These are phyloP conservation scores for Listronotus bonariensis DNA, from an alignment of 1,140 invertebrate genomes.

Conservation along the genomic window DNA sequence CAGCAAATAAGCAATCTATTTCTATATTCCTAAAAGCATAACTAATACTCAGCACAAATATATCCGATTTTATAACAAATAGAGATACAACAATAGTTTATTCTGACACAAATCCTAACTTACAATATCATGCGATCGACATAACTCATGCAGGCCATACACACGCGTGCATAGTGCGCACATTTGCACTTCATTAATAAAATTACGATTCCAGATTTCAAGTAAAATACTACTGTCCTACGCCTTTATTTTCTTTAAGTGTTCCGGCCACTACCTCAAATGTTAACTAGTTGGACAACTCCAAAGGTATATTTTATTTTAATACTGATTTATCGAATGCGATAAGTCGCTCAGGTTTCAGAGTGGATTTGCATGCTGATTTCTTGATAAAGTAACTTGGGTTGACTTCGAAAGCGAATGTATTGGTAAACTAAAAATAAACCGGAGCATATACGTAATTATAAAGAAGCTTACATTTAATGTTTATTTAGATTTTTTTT, in stretches of 20 bases:
- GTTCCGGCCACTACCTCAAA: constrained; percentile 31
- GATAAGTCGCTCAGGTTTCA: too few species aligned
- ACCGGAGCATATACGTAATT: too few species aligned
- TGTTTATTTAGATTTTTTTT: too few species aligned
- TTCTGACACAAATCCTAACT: constrained; percentile 20
- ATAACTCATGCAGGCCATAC: constrained; percentile 26
- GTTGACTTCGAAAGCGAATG: too few species aligned
- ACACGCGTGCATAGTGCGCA: constrained; percentile 32
- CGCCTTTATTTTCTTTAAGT: constrained; percentile 28
- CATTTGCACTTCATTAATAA: constrained; percentile 40
- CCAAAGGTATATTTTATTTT: constrained; percentile 29
- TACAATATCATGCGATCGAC: constrained; percentile 24
- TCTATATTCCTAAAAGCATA: too few species aligned
- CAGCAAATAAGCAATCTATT: too few species aligned
- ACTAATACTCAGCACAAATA: too few species aligned
- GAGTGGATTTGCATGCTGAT: too few species aligned
- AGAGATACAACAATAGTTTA: constrained; percentile 21
- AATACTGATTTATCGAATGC: constrained; percentile 20
- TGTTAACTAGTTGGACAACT: constrained; percentile 26
- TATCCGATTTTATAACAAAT: not conserved
- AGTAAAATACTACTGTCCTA: constrained; percentile 29
- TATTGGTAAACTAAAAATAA: too few species aligned
- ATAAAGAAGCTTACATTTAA: too few species aligned
- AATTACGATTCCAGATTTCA: constrained; percentile 37
- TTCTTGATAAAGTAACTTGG: too few species aligned